Percentiles rank a stretch among this genome's conserved stretches.
Conservation (phyloP, 2,888 invertebrate genomes). For the Thera britannica region DNA sequence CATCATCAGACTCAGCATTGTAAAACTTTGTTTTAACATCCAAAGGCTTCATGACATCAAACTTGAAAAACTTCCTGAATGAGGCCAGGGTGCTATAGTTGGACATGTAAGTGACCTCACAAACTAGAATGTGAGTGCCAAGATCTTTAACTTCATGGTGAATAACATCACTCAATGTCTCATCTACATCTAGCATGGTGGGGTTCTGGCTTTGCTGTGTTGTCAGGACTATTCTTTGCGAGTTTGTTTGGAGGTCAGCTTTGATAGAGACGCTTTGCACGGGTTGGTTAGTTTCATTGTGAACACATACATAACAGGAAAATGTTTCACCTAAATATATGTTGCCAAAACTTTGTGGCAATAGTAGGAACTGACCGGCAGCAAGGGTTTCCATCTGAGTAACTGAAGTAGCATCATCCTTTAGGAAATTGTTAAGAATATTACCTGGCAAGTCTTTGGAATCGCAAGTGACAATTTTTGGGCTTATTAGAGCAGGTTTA, state of each 20-base stretch:
- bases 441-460: constrained; percentile 93
- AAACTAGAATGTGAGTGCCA: constrained; percentile 98
- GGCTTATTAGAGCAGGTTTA: constrained; percentile 94
- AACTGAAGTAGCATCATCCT: constrained; percentile 93
- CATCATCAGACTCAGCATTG: constrained; percentile 94
- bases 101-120: constrained; percentile 96
- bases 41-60: constrained; percentile 98
- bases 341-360: constrained; percentile 99
- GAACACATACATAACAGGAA: constrained; percentile 98
- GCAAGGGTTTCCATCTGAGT: constrained; percentile 92
- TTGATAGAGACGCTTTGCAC: constrained; percentile 94
- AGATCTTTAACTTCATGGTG: constrained; percentile 99
- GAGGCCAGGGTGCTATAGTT: constrained; percentile 90
- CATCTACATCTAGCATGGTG: constrained; percentile 88
- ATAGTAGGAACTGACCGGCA: constrained; percentile 94
- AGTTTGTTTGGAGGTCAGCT: constrained; percentile 97
- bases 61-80: constrained; percentile 98
- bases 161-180: constrained; percentile 97
- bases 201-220: constrained; percentile 88
- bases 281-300: constrained; percentile 95
- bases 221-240: constrained; percentile 93
- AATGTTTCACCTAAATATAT: constrained; percentile 99
- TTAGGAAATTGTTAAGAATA: constrained; percentile 90
- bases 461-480: constrained; percentile 93
- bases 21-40: constrained; percentile 99